Conservation (phyloP, 2,888 invertebrate species). For the Synergus laeviventris region DNA sequence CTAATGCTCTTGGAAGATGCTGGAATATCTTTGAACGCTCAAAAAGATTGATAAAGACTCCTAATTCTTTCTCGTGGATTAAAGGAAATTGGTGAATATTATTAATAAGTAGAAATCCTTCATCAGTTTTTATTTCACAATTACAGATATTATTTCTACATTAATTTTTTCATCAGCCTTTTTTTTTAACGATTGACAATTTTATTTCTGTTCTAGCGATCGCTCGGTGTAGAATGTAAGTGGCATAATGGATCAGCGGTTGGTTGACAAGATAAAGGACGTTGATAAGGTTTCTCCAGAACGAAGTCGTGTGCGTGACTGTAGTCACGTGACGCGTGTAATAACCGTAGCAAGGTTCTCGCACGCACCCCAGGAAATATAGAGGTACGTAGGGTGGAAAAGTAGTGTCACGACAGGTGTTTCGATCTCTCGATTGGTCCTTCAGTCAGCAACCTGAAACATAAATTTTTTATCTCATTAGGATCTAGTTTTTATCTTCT, state of each 20-base stretch:
- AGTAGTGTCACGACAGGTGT: constrained; percentile 44
- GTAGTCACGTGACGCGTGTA: constrained; percentile 73
- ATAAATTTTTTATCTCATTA: constrained; percentile 39
- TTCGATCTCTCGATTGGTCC: constrained; percentile 34
- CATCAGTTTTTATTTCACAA: no score
- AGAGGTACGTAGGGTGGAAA: constrained; percentile 32
- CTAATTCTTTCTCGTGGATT: no score
- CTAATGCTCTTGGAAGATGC: no score
- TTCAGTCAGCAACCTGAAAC: constrained; percentile 48
- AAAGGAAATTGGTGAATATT: no score
- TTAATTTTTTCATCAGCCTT: no score
- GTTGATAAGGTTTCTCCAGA: constrained; percentile 68
- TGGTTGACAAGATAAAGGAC: constrained; percentile 73
- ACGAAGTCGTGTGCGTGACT: constrained; percentile 70
- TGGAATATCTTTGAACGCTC: no score
- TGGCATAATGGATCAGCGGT: constrained; percentile 69
- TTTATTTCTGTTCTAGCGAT: neutral
- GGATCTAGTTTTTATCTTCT: constrained; percentile 51
- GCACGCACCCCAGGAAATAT: constrained; percentile 66
- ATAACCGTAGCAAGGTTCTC: constrained; percentile 72
- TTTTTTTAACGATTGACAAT: neutral
- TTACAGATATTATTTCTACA: no score
- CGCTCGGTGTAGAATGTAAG: constrained; percentile 55
- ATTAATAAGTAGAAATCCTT: no score
- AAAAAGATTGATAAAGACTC: no score